Conservation (phyloP, 2,888 invertebrate genomes). For the Limnephilus lunatus region DNA sequence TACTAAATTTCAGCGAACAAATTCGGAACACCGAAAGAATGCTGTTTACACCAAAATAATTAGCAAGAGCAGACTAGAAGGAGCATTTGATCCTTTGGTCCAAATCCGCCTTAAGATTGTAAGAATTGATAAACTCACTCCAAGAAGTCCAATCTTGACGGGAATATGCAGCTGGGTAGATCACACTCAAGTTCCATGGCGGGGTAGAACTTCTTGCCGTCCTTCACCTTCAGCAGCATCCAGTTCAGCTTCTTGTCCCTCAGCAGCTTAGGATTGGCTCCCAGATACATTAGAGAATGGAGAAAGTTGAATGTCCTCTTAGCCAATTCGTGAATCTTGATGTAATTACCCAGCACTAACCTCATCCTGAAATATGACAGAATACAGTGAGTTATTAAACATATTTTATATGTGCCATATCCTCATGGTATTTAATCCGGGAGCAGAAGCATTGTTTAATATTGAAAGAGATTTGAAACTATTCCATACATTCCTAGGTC, state of each 20-base stretch:
- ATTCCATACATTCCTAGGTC: too few relatives aligned
- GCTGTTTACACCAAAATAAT: too few relatives aligned
- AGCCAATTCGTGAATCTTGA: conserved; percentile 71
- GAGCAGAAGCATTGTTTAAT: too few relatives aligned
- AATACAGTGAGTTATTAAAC: neutral
- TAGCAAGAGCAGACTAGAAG: too few relatives aligned
- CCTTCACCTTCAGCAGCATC: conserved; percentile 71
- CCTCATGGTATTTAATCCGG: too few relatives aligned
- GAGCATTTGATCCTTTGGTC: too few relatives aligned
- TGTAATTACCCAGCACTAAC: conserved; percentile 71
- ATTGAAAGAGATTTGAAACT: too few relatives aligned
- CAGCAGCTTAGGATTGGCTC: conserved; percentile 71
- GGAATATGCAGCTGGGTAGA: conserved; percentile 73
- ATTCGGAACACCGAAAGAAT: too few relatives aligned
- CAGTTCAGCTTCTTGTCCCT: conserved; percentile 73
- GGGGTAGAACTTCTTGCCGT: conserved; percentile 72
- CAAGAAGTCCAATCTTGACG: conserved; percentile 71
- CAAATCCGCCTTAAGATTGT: too few relatives aligned
- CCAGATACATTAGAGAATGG: conserved; percentile 74
- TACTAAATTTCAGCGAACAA: too few relatives aligned
- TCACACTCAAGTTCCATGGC: conserved; percentile 70
- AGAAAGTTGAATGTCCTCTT: conserved; percentile 71
- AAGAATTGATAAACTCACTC: conserved; percentile 67
- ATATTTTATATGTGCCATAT: neutral
- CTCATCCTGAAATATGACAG: conserved; percentile 70